phyloP scores from a whole-genome alignment of 2,113 vertebrate species.

The Chloroceryle aenea region DNA sequence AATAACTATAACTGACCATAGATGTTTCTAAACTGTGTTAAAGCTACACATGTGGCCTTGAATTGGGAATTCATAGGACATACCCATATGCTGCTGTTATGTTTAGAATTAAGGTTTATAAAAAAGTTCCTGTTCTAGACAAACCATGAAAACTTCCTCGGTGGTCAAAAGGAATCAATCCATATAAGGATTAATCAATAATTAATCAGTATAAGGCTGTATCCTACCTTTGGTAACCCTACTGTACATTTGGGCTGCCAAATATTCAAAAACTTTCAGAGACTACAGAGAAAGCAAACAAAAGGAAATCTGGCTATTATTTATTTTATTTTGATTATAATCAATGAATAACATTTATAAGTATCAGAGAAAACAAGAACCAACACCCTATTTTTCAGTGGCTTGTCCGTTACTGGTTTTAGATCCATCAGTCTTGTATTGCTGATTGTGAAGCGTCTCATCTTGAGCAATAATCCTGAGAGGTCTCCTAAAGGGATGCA shows the following conservation, averaged over 20 bases:
- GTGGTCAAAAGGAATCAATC: background rate
- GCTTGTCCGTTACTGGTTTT: background rate
- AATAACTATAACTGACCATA: background rate
- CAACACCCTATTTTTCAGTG: background rate
- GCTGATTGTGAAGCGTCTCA: background rate
- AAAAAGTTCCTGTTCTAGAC: background rate
- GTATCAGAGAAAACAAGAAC: background rate
- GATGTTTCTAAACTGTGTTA: background rate
- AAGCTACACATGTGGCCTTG: background rate
- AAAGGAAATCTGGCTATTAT: background rate
- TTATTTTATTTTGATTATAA: background rate
- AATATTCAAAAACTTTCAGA: background rate
- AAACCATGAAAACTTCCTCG: background rate
- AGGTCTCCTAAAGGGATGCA: background rate
- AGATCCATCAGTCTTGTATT: background rate
- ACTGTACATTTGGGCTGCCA: background rate
- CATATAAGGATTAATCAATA: no score
- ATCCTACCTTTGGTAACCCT: background rate
- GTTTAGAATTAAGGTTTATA: background rate
- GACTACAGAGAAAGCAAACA: background rate
- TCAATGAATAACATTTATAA: background rate
- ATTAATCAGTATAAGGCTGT: background rate
- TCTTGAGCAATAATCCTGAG: background rate
- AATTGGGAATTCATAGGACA: background rate
- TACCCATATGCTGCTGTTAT: background rate